Base-by-base conservation (phyloP, 1,140 invertebrate genomes). In the Elymnias hypermnestra region DNA sequence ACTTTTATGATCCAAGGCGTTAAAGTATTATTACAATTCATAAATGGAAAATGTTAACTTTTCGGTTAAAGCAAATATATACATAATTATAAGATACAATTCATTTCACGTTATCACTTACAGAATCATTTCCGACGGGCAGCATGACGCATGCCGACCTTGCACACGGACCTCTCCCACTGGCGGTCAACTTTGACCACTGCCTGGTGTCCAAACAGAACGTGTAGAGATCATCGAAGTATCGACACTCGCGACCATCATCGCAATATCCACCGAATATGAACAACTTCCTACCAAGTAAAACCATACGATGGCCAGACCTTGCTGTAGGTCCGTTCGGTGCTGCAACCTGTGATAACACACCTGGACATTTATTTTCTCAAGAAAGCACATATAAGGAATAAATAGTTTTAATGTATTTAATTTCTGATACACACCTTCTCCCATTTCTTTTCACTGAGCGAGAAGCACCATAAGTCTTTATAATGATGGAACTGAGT, bases 401-500 rank as follows among this genome's bases (percentile, higher is more conserved):
- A n/a, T n/a, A n/a, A n/a, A n/a, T n/a, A n/a, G n/a, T n/a, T n/a
- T n/a, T n/a, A n/a, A n/a, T n/a, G n/a, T n/a, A n/a, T n/a, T n/a
- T n/a, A n/a, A n/a, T n/a, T n/a, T n/a, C n/a, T n/a, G n/a, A n/a
- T n/a, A n/a, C n/a, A n/a, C n/a, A 97, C 90, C 88, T 97, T 96
- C 61, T 97, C 92, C 97, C 97, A 98, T 77, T 92, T 91, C 60
- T 94, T 95, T 0, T 91, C 90, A 31, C 89, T 89, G 0, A 90
- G 43, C 70, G 93, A 91, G 71, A 91, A 95, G 10, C 95, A 90
- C 96, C 96, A 98, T 0, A 98, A 86, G 77, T 98, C 96, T 78
- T 92, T 93, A 70, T 97, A 98, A 74, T 98, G 97, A 81, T 97
- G 94, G 81, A 97, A 98, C 75, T 98, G 96, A 18, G 93, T 92